A percentile compares a stretch with the other conserved stretches of the same genome.
These are phyloP conservation scores for Bombylius major DNA, from an alignment of 2,888 invertebrate genomes.

Conservation along the genomic window DNA sequence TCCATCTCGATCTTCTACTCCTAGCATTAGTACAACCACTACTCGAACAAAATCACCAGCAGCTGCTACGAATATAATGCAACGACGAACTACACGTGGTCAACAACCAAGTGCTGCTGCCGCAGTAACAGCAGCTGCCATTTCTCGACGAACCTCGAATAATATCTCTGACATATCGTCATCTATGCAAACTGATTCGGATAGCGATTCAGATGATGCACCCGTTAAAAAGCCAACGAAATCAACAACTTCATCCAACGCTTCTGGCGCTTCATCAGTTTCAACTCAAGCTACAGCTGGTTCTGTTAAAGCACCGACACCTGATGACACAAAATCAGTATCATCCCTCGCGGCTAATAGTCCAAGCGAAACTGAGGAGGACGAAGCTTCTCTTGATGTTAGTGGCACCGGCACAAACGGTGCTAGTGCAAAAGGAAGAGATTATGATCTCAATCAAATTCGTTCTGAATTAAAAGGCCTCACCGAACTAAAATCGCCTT, in stretches of 20 bases:
- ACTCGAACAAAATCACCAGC: slow-evolving; percentile 48
- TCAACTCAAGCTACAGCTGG: background rate
- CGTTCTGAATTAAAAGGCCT: slow-evolving; percentile 73
- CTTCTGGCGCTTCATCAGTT: background rate
- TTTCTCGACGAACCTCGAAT: slow-evolving; percentile 40
- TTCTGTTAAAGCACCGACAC: slow-evolving; percentile 25
- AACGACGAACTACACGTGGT: slow-evolving; percentile 36
- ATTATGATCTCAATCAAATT: slow-evolving; percentile 75
- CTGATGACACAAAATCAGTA: slow-evolving; percentile 17
- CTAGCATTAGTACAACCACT: slow-evolving; percentile 48
- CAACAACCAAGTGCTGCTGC: slow-evolving; percentile 14
- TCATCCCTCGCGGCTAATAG: slow-evolving; percentile 29
- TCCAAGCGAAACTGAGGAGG: slow-evolving; percentile 42
- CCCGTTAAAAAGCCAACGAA: slow-evolving; percentile 34
- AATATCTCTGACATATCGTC: slow-evolving; percentile 44
- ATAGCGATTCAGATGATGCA: slow-evolving; percentile 42
- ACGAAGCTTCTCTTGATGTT: slow-evolving; percentile 32
- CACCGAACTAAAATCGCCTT: slow-evolving; percentile 45
- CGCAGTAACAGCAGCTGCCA: too few relatives aligned
- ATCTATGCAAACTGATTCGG: slow-evolving; percentile 42
- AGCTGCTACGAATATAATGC: slow-evolving; percentile 44
- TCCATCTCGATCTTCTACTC: slow-evolving; percentile 49
- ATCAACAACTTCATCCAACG: background rate
- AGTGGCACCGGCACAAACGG: slow-evolving; percentile 19
- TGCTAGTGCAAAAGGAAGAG: slow-evolving; percentile 45